A percentile compares a stretch with the other conserved stretches of the same genome.
phyloP scores from a whole-genome alignment of 2,113 vertebrate species.

The Aegithalos caudatus region DNA sequence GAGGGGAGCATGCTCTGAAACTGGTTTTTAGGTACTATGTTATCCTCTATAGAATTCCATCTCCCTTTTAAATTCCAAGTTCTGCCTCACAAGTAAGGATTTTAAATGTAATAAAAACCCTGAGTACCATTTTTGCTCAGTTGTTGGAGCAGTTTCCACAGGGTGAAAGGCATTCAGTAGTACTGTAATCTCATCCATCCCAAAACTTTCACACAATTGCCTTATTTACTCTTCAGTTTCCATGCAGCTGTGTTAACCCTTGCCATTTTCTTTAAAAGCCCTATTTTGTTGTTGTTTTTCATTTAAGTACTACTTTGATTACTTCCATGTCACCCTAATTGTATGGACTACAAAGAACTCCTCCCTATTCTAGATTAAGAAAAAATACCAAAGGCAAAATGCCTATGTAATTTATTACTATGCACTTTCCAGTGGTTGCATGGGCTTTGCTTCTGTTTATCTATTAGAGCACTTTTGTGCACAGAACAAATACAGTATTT shows the following conservation, averaged over 20 bases:
- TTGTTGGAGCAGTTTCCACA: accelerated
- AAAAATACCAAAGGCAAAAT: neutral
- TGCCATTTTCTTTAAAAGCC: neutral
- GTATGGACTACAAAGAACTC: neutral
- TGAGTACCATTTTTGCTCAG: accelerated
- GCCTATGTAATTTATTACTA: neutral
- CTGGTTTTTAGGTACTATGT: neutral
- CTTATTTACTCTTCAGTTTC: neutral
- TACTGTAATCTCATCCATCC: neutral
- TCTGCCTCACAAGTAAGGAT: neutral
- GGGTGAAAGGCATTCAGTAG: neutral
- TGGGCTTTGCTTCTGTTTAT: neutral
- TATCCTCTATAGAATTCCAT: neutral
- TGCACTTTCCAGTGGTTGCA: neutral
- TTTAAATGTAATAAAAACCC: neutral
- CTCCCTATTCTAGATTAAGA: neutral
- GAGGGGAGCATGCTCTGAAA: accelerated
- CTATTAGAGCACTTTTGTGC: neutral
- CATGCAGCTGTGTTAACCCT: neutral
- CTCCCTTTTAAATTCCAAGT: neutral
- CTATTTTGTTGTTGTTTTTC: neutral
- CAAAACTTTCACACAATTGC: neutral
- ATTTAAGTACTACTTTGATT: neutral
- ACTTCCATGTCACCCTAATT: neutral
- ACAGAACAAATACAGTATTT: neutral